Evolutionary conservation across 2,113 vertebrate species (phyloP), one percentile per base, ranked within the genome.

Genomic region (Cryptotis parvus): DNA sequence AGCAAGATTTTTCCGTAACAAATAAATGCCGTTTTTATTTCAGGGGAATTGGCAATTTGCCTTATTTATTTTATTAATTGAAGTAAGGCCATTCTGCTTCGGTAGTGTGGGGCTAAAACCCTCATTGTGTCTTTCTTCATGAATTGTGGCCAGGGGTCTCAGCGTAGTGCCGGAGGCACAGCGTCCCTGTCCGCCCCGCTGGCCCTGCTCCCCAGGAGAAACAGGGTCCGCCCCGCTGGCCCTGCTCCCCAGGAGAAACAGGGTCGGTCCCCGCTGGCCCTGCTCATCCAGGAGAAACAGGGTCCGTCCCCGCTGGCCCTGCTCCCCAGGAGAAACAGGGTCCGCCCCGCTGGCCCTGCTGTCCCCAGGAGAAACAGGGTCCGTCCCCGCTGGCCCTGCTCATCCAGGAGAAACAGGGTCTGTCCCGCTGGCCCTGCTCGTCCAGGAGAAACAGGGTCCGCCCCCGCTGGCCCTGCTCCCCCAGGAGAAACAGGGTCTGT

Each of bases 21-120:
- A 95, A 92, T 74, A 83, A 77, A 68, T 82, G 45, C 74, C 75
- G 87, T 93, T 80, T 75, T 84, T 35, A 80, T 81, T 83, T 77
- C 86, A 85, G 90, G 77, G 69, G 93, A 94, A 93, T 92, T 78
- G 93, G 55, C 90, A 76, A 95, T 90, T 94, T 94, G 94, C 90
- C 87, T 90, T 80, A 79, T n/a, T 93, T 94, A n/a, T n/a, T 93
- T 90, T 55, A 37, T 73, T 73, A n/a, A 93, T 88, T 91, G 88
- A 94, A 93, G 90, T 88, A 61, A 86, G 94, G 95, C 93, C 84
- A 35, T 95, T 94, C 93, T 94, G 37, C 92, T 83, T 89, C 90
- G 94, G 94, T 94, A 92, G 90, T 58, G 43, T 76, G 79, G 83
- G 75, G 91, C 94, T 91, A 96, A 95, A 94, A 55, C 26, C 78